phyloP scores from a whole-genome alignment of 1,140 invertebrate species.

The Bradynema listronoti region DNA sequence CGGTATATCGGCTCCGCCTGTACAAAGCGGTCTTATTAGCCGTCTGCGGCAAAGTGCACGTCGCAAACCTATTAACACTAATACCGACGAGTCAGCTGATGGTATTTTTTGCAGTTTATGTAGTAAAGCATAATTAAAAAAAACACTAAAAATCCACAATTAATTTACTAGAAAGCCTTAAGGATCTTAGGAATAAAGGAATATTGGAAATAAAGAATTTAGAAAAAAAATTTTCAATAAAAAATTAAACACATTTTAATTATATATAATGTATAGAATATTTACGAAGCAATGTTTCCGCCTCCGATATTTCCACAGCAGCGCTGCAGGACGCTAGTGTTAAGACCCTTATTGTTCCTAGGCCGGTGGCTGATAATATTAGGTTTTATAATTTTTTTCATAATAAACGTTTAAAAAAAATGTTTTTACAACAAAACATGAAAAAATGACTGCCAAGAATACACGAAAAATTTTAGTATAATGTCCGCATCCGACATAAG shows the following conservation, averaged over 20 bases:
- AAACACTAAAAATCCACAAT: background rate
- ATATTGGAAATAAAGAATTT: background rate
- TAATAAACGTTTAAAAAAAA: constrained; percentile 1
- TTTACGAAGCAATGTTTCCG: background rate
- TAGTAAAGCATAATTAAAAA: background rate
- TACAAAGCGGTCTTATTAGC: constrained; percentile 39
- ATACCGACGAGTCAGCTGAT: no score
- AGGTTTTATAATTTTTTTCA: constrained; percentile 1
- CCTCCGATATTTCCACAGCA: background rate
- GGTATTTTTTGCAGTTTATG: no score
- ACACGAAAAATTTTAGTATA: constrained; percentile 38
- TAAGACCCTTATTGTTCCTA: constrained; percentile 45
- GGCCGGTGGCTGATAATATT: constrained; percentile 45
- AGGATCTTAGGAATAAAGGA: background rate
- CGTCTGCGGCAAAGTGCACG: constrained; percentile 49
- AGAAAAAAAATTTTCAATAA: no score
- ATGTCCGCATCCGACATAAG: constrained; percentile 52
- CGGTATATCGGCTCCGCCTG: background rate
- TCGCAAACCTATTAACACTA: no score
- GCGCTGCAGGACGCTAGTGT: constrained; percentile 13
- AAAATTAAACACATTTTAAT: background rate
- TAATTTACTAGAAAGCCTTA: background rate
- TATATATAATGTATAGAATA: background rate
- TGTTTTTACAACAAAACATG: background rate
- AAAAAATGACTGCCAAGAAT: background rate